Percentiles rank a stretch among this genome's conserved stretches.
These are phyloP conservation scores for Dryococelus australis DNA, from an alignment of 2,888 invertebrate genomes.

Conservation along the genomic window DNA sequence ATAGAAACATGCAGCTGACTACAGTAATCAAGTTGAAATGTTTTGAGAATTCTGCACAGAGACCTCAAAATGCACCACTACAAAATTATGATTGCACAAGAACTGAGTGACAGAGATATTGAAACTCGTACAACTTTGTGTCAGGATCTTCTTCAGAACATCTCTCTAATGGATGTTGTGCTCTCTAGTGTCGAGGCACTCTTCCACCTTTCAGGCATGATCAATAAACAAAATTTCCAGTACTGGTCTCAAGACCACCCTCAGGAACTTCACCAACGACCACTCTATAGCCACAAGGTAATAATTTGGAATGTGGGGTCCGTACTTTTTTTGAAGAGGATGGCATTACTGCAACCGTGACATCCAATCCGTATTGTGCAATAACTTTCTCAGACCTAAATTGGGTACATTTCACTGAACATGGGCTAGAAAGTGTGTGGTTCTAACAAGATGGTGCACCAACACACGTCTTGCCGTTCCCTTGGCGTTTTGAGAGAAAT, in stretches of 20 bases:
- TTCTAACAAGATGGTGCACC: not conserved
- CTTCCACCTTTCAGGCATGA: not conserved
- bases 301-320: conserved; percentile 48
- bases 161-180: conserved; percentile 87
- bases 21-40: not conserved
- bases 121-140: not conserved
- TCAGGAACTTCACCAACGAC: conserved; percentile 47
- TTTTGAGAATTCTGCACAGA: conserved; percentile 56
- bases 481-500: not conserved
- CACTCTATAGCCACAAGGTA: conserved; percentile 47
- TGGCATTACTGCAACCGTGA: not conserved
- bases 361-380: not conserved
- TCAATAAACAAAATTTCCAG: conserved; percentile 52
- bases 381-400: not conserved
- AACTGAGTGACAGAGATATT: not conserved
- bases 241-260: conserved; percentile 54
- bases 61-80: not conserved
- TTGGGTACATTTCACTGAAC: not conserved
- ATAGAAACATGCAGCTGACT: not conserved
- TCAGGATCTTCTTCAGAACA: conserved; percentile 78
- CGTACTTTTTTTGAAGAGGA: conserved; percentile 28
- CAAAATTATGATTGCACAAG: conserved; percentile 22
- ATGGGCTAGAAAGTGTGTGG: not conserved
- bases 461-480: not conserved
- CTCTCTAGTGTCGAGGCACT: not conserved